Percentiles rank a stretch among this genome's conserved stretches.
These are phyloP conservation scores for Hippocampus mohnikei DNA, from an alignment of 2,113 vertebrate species.

Conservation along the genomic window DNA sequence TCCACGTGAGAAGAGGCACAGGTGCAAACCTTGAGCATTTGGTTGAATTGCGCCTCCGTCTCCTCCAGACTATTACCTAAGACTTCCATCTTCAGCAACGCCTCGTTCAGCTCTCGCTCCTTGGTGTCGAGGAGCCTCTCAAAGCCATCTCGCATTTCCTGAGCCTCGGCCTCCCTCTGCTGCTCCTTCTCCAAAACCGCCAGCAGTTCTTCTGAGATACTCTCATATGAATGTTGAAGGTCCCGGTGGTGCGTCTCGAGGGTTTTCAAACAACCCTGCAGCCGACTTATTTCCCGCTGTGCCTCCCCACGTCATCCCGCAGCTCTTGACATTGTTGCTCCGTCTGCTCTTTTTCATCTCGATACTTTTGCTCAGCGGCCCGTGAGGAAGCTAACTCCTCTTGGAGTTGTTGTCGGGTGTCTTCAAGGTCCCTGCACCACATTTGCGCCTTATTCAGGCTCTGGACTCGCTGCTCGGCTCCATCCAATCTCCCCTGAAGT, in stretches of 20 bases:
- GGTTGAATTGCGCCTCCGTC: constrained; percentile 74
- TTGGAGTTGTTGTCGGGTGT: constrained; percentile 60
- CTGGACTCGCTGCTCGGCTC: constrained; percentile 55
- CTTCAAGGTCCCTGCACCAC: constrained; percentile 43
- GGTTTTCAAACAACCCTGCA: constrained; percentile 76
- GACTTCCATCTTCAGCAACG: constrained; percentile 82
- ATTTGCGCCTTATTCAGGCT: constrained; percentile 30
- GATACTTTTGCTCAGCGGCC: constrained; percentile 68
- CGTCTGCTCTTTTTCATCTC: constrained; percentile 77
- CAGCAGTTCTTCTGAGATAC: constrained; percentile 76
- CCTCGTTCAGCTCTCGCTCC: constrained; percentile 82
- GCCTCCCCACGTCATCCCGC: constrained; percentile 75
- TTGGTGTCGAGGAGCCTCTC: constrained; percentile 78
- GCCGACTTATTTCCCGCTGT: constrained; percentile 67
- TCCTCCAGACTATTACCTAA: constrained; percentile 83
- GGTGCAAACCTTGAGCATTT: constrained; percentile 40
- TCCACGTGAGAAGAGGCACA: constrained; percentile 27
- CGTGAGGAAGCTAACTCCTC: constrained; percentile 51
- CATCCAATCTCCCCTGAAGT: constrained; percentile 79
- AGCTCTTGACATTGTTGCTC: constrained; percentile 79
- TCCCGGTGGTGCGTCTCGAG: constrained; percentile 81
- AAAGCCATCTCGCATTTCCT: constrained; percentile 76
- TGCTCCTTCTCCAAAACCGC: constrained; percentile 68
- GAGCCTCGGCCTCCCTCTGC: constrained; percentile 78
- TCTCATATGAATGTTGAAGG: constrained; percentile 78